Percentiles rank a stretch among this genome's conserved stretches.
phyloP scores from a whole-genome alignment of 2,797 vertebrate species.

The Cryptoprocta ferox region DNA sequence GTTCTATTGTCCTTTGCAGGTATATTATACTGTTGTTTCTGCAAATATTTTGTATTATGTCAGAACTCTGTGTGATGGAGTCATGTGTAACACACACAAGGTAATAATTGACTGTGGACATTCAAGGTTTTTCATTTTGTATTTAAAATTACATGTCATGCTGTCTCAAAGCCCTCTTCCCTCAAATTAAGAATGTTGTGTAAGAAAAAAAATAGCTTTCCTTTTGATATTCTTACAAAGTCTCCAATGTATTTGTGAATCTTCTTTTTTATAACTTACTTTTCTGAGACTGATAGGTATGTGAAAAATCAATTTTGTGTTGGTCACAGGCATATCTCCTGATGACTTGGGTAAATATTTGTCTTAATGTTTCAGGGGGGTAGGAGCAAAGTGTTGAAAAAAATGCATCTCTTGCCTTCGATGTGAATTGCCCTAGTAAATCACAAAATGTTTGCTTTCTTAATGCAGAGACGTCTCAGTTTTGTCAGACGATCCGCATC shows the following conservation, averaged over 20 bases:
- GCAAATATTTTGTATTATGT: slow-evolving; percentile 79
- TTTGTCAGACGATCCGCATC: background rate
- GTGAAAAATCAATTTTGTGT: slow-evolving; percentile 58
- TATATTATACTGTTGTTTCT: slow-evolving; percentile 69
- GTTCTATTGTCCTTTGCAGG: slow-evolving; percentile 16
- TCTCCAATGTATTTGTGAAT: background rate
- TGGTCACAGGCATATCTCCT: slow-evolving; percentile 31
- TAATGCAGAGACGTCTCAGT: background rate
- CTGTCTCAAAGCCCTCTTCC: background rate
- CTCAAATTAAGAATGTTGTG: background rate
- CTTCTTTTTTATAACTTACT: slow-evolving; percentile 1
- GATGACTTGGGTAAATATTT: slow-evolving; percentile 59
- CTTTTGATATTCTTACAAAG: slow-evolving; percentile 39
- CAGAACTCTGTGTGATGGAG: slow-evolving; percentile 8
- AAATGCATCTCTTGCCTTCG: background rate
- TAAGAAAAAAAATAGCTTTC: background rate
- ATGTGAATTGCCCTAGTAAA: background rate
- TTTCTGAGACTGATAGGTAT: background rate
- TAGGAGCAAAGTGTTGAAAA: slow-evolving; percentile 35
- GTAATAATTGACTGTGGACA: background rate
- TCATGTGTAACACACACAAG: slow-evolving; percentile 21
- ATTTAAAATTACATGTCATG: background rate
- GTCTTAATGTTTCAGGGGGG: slow-evolving; percentile 29
- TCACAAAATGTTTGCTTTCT: slow-evolving; percentile 46
- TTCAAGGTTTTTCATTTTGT: background rate